A percentile compares a stretch with the other conserved stretches of the same genome.
Evolutionary conservation across 1,140 invertebrate genomes (phyloP).

Genomic region (Monomorium pharaonis): DNA sequence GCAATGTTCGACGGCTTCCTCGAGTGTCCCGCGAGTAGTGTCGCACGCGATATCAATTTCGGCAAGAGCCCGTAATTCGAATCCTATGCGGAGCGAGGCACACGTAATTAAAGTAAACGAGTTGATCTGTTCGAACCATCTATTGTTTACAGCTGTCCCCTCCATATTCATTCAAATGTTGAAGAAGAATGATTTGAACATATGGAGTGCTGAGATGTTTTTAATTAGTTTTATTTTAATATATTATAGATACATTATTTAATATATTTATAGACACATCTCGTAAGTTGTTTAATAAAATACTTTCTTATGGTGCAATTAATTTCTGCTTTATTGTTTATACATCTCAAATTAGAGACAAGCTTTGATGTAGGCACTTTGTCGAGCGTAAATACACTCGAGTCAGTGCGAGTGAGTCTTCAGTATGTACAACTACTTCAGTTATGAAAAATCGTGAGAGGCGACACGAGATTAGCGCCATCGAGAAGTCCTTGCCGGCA

Average conservation of each 20-base stretch:
- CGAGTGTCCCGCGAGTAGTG: not conserved
- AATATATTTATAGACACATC: no score
- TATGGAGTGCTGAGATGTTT: not conserved
- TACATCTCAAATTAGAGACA: not conserved
- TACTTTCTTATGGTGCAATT: not conserved
- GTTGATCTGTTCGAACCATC: not conserved
- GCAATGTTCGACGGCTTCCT: conserved; percentile 2
- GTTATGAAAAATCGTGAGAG: not conserved
- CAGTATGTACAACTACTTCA: not conserved
- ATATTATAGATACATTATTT: not conserved
- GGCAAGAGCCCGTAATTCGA: conserved; percentile 20
- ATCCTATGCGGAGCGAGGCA: not conserved
- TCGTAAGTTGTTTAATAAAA: not conserved
- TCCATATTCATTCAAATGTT: not conserved
- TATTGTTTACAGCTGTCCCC: not conserved
- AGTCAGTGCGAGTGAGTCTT: not conserved
- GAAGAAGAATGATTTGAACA: not conserved
- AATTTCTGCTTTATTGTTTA: not conserved
- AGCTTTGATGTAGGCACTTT: not conserved
- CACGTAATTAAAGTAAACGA: not conserved
- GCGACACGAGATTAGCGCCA: not conserved
- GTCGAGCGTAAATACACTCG: not conserved
- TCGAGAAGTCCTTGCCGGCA: not conserved
- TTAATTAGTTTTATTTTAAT: not conserved
- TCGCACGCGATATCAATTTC: conserved; percentile 28